Evolutionary conservation across 2,888 invertebrate species (phyloP), one percentile per base, ranked within the genome.

Genomic region (Heliconius cydno): DNA sequence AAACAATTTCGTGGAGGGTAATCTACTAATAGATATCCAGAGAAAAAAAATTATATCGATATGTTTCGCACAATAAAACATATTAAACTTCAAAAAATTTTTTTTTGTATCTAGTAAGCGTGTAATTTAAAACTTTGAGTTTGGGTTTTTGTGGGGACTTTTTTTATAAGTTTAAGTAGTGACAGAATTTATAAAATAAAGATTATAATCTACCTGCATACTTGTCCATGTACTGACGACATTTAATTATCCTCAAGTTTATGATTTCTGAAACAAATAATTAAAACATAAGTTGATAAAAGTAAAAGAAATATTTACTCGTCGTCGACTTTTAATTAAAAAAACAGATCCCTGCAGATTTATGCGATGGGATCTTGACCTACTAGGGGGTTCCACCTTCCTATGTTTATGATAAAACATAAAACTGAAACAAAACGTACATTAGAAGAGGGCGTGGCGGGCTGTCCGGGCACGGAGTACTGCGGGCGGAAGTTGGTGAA

Each of bases 401-500:
- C 9, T 19, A 52, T 52, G 6, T 19, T 6, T 19, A 6, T 6
- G 7, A 52, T 52, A 52, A 15, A 52, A 15, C 19, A 15, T 52
- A 2, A 52, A 52, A 19, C 52, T 46, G 5, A 52, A 52, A 7
- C 34, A 52, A 52, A 52, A 52, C n/a, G 6, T n/a, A 41, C 95
- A 91, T 92, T 94, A 84, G 92, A 89, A 60, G 91, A 88, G 86
- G 89, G 85, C 84, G 93, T 84, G 83, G 86, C 82, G 84, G 95
- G 95, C 84, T 95, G 95, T 66, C 95, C 95, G 86, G 95, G 95
- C 87, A 95, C 95, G 83, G 95, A 95, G 92, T 97, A 98, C 96
- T 98, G 98, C 89, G 98, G 98, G 93, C 98, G 96, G 96, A 98
- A 98, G 92, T 97, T 97, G 86, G 97, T 97, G 93, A 98, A 98